Evolutionary conservation across 2,888 invertebrate genomes (phyloP), one percentile per base, ranked within the genome.

Genomic region (Morpho achilles): DNA sequence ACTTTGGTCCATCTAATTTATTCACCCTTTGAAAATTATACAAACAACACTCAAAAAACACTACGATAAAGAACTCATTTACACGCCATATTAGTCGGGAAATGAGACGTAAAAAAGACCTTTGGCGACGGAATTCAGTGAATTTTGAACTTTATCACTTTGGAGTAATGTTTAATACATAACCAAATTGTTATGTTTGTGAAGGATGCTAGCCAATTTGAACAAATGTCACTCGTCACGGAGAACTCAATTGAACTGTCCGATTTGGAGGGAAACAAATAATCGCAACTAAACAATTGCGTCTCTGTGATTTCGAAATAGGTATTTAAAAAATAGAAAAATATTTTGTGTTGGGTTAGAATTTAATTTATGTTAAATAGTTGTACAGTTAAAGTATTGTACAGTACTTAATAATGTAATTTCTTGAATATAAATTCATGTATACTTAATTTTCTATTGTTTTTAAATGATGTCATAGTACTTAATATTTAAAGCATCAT

Each of bases 21-120:
- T 90, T 79, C 88, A 87, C 89, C 88, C 88, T 75, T 69, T 69
- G 64, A 69, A 71, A 79, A 84, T 80, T 80, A 82, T 75, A 82
- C 79, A 84, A 84, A 87, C 81, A 82, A 71, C 76, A 75, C 76
- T 83, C 80, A 81, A 85, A 86, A 82, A 81, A 78, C 76, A 77
- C 75, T 71, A 69, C 76, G 83, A 86, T 87, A 90, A 88, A 88
- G 87, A 85, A 89, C 87, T 86, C 82, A 89, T 90, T 90, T 89
- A 85, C 79, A 87, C 88, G 89, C 75, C 71, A 75, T 79, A 81
- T 89, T 89, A 89, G 80, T 83, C 81, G 75, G 82, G 80, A 83
- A 88, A 89, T 86, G 81, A 77, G 73, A 81, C 80, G 82, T 75
- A 79, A 82, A 86, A 82, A 81, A 76, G 75, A 75, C 74, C 72